These are phyloP conservation scores for Oegoconia quadripuncta DNA, from an alignment of 2,888 invertebrate species.

Conservation along the genomic window DNA sequence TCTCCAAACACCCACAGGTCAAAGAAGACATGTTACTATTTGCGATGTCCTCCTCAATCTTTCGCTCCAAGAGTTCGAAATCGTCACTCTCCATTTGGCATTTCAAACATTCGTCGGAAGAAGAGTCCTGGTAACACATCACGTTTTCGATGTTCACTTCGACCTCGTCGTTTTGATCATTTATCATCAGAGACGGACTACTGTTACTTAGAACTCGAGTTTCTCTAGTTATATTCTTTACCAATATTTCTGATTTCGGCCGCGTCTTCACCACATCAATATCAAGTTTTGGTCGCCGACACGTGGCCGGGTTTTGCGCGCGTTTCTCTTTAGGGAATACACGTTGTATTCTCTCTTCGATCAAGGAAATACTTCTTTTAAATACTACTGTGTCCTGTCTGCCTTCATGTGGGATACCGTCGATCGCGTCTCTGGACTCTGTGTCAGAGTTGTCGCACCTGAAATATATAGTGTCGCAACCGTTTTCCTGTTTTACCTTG, in stretches of 20 bases:
- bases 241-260: slow-evolving; percentile 48
- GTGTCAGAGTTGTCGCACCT: slow-evolving; percentile 63
- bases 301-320: slow-evolving; percentile 23
- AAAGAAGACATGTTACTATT: slow-evolving; percentile 33
- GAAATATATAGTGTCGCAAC: slow-evolving; percentile 66
- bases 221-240: slow-evolving; percentile 37
- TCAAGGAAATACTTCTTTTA: slow-evolving; percentile 63
- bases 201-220: slow-evolving; percentile 54
- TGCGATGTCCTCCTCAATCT: slow-evolving; percentile 59
- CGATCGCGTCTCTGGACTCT: slow-evolving; percentile 58
- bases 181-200: slow-evolving; percentile 49
- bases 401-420: slow-evolving; percentile 32
- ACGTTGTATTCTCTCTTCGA: slow-evolving; percentile 64
- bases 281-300: slow-evolving; percentile 23
- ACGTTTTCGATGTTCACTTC: slow-evolving; percentile 67
- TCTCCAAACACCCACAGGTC: slow-evolving; percentile 50
- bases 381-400: slow-evolving; percentile 59
- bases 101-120: slow-evolving; percentile 64
- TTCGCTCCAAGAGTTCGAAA: slow-evolving; percentile 57
- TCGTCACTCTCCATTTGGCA: slow-evolving; percentile 56
- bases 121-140: slow-evolving; percentile 65
- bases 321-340: slow-evolving; percentile 53
- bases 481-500: slow-evolving; percentile 66
- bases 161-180: slow-evolving; percentile 41
- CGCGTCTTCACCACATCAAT: slow-evolving; percentile 22